Conservation (phyloP, 2,888 invertebrate genomes). For the Sialis fuliginosa region DNA sequence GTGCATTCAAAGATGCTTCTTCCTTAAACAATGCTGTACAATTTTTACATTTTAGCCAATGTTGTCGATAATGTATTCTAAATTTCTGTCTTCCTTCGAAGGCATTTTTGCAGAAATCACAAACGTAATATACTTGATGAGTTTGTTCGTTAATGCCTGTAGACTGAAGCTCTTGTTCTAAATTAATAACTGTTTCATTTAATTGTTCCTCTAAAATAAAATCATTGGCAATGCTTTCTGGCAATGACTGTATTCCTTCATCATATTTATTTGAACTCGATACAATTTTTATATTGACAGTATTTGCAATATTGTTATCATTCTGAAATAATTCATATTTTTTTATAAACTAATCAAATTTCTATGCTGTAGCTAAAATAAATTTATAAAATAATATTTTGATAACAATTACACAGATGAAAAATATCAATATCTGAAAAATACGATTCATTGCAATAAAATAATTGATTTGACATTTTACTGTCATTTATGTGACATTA, state of each 20-base stretch:
- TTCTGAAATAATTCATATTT: background rate
- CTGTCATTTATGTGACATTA: no score
- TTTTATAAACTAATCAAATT: background rate
- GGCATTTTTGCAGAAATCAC: constrained; percentile 25
- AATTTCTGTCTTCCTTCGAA: constrained; percentile 20
- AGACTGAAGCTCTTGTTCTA: background rate
- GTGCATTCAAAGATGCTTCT: constrained; percentile 23
- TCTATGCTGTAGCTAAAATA: no score
- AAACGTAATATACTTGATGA: constrained; percentile 16
- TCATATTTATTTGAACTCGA: background rate
- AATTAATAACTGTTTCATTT: constrained; percentile 1
- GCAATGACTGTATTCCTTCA: background rate
- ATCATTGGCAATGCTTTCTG: background rate
- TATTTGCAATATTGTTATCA: background rate
- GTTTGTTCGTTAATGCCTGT: constrained; percentile 6
- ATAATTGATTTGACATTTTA: no score
- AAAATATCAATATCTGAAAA: no score
- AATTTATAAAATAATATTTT: no score
- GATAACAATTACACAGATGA: no score
- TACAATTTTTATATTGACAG: background rate
- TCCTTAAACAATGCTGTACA: constrained; percentile 29
- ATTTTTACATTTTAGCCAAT: constrained; percentile 22
- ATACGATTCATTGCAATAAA: no score
- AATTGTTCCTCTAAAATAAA: constrained; percentile 4
- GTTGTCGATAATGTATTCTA: constrained; percentile 23